These are phyloP conservation scores for Microtus oregoni DNA, from an alignment of 2,113 vertebrate genomes.

Conservation along the genomic window DNA sequence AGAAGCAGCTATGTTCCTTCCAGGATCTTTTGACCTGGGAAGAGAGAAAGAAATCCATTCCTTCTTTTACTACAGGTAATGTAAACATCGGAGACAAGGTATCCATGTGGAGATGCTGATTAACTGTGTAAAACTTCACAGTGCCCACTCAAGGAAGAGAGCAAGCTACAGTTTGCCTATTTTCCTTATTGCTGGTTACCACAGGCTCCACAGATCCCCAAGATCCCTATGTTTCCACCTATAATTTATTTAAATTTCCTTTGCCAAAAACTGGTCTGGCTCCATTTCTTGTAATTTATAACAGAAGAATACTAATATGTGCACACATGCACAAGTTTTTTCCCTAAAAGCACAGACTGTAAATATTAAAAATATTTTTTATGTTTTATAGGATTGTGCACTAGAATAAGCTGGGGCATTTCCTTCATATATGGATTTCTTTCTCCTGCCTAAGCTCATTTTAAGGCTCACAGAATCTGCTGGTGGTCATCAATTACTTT, in stretches of 20 bases:
- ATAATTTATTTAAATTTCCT: not conserved
- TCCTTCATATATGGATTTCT: not conserved
- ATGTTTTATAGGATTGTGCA: constrained; percentile 11
- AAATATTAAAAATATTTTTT: constrained; percentile 29
- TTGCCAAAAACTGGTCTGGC: not conserved
- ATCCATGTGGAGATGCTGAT: not conserved
- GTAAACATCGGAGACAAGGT: not conserved
- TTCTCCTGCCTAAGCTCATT: not conserved
- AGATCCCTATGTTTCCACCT: not conserved
- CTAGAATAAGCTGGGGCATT: not conserved
- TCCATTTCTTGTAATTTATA: not conserved
- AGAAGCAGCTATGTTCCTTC: not conserved
- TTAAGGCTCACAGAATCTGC: not conserved
- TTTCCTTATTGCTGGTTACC: not conserved
- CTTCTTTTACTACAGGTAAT: not conserved
- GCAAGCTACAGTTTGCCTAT: not conserved
- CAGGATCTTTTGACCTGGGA: not conserved
- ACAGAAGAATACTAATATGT: not conserved
- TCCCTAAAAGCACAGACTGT: not conserved
- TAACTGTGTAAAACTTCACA: not conserved
- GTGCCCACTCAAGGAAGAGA: not conserved
- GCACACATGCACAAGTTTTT: not conserved
- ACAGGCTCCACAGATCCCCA: not conserved
- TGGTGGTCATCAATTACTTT: constrained; percentile 40
- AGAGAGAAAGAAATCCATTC: not conserved